Base-by-base conservation (phyloP, 2,888 invertebrate genomes). In the Thumatha senex region DNA sequence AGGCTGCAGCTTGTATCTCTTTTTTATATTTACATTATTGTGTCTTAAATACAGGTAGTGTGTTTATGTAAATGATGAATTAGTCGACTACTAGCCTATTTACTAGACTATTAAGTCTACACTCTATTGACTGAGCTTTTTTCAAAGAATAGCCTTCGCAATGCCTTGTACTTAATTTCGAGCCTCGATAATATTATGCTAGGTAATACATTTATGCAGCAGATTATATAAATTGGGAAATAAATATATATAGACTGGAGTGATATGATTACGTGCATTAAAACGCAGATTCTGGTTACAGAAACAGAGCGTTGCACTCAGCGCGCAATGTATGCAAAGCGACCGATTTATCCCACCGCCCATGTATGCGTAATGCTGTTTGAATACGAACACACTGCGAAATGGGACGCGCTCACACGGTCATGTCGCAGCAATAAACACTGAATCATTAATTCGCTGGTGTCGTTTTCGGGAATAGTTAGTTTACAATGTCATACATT, bases 311-410 rank as follows among this genome's bases (percentile, higher is more conserved):
- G 54, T 40, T 43, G 51, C 57, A 60, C 58, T 67, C 61, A 65
- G 53, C 51, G 63, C 63, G 74, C 72, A 68, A 69, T 74, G 78
- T 76, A 75, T 78, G 78, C 78, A 73, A 70, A 76, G 74, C 78
- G 78, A 75, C 63, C 80, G 81, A 80, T 82, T 83, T 82, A 72
- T 78, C 78, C 75, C 67, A 67, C 64, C 71, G 69, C 56, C 72
- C 67, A 68, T 74, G 78, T 78, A 74, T 78, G 72, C 72, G 72
- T 77, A 71, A 79, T 73, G 75, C 70, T 67, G 62, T 70, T 74
- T 72, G 77, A 75, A 79, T 80, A 76, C 70, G 65, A 70, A 72
- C 70, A 70, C 72, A 63, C 55, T 51, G 54, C 50, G 54, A 51
- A 45, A 46, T 40, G 51, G 60, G 38, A 38, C 48, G 13, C 61